Conservation (phyloP, 2,888 invertebrate species). For the Trichacis sp. region DNA sequence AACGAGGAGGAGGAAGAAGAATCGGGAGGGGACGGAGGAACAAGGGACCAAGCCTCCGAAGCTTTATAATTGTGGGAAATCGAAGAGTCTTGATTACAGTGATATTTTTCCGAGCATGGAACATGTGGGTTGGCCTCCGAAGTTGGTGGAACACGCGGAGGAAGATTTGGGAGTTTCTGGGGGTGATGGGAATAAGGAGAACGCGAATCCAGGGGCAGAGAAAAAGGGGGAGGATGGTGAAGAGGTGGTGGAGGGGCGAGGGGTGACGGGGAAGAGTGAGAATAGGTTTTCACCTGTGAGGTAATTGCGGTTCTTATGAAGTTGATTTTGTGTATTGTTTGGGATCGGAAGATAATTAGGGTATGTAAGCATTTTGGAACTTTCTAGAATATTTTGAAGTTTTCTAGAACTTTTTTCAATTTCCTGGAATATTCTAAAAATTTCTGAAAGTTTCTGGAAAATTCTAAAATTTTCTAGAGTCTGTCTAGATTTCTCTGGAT, state of each 20-base stretch:
- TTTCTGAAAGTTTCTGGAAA: no score
- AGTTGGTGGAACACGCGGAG: conserved; percentile 59
- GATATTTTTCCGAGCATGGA: conserved; percentile 77
- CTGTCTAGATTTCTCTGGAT: no score
- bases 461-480: no score
- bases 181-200: conserved; percentile 13
- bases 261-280: conserved; percentile 31
- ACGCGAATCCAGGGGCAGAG: conserved; percentile 20
- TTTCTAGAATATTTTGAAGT: no score
- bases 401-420: no score
- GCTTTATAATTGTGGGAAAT: conserved; percentile 81
- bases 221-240: conserved; percentile 27
- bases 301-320: conserved; percentile 44
- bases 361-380: no score
- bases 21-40: conserved; percentile 52
- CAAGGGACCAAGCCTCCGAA: conserved; percentile 69
- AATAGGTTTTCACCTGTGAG: conserved; percentile 54
- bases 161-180: conserved; percentile 38
- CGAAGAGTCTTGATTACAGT: conserved; percentile 87
- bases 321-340: neutral
- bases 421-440: no score
- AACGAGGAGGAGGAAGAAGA: conserved; percentile 68
- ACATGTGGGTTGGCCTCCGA: conserved; percentile 54
- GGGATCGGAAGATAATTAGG: no score
- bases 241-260: conserved; percentile 23